These are phyloP conservation scores for Lepidurus packardi DNA, from an alignment of 1,140 invertebrate species.

Conservation along the genomic window DNA sequence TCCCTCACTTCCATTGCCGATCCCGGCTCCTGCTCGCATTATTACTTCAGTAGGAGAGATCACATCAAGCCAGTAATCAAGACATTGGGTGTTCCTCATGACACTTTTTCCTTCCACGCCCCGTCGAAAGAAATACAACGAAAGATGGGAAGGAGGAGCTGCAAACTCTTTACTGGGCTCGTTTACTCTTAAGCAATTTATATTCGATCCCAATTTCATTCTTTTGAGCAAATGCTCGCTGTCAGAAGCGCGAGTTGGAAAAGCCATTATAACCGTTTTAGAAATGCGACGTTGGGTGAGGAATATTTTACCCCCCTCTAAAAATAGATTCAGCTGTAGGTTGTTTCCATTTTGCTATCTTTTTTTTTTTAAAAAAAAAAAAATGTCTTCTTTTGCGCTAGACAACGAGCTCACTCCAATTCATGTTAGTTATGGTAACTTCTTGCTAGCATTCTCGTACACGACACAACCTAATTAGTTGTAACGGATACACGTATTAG, in stretches of 20 bases:
- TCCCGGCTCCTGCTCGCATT: background rate
- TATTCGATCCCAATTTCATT: constrained; percentile 4
- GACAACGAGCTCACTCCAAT: background rate
- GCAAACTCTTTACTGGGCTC: background rate
- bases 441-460: background rate
- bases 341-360: background rate
- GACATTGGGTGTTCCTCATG: background rate
- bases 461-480: background rate
- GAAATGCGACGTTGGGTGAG: background rate
- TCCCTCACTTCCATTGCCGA: background rate
- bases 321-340: background rate
- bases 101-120: constrained; percentile 6
- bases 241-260: background rate
- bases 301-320: background rate
- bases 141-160: background rate
- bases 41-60: constrained; percentile 12
- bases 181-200: background rate
- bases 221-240: background rate
- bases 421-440: constrained; percentile 14
- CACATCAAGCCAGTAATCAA: background rate
- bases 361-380: background rate
- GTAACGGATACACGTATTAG: background rate
- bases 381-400: background rate
- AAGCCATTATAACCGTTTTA: background rate
- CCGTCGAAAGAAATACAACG: background rate